Base-by-base conservation (phyloP, 2,888 invertebrate species). In the Heliconius erato region DNA sequence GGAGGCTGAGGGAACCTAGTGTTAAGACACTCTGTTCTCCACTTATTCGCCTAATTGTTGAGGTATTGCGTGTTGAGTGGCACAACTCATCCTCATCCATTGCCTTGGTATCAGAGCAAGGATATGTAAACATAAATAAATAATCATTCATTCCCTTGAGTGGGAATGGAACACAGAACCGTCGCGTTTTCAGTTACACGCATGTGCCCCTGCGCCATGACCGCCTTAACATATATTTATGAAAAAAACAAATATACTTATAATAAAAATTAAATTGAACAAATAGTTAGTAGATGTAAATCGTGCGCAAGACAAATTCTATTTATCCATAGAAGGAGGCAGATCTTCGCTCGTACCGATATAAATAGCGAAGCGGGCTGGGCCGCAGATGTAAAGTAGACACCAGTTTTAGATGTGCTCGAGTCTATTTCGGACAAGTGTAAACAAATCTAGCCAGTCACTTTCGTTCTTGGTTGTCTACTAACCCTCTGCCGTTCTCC, bases 391-490 rank as follows among this genome's bases (percentile, higher is more conserved):
- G 92, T 92, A 91, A 92, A 93, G 92, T 93, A 92, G 94, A 94
- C 94, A 94, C 93, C 91, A 93, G 94, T 94, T 95, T 93, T 94
- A 94, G 93, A 92, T 92, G 92, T 92, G 93, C 90, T 90, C 89
- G 91, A 88, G 89, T 93, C 93, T 95, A 95, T 95, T 94, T 94
- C 89, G 90, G 94, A 94, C 94, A 92, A 93, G 93, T 94, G 94
- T 94, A 93, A 94, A 95, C 95, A 95, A 95, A 94, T 95, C 93
- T 93, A 93, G 90, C 91, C 88, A 91, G 91, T 92, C 91, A 94
- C 94, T 95, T 94, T 95, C 94, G 91, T 93, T 90, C 88, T 89
- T 88, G 89, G 89, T 91, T 93, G 94, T 94, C 93, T 28, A 93
- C 94, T 95, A 92, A 90, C 90, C 85, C 86, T 83, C 84, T 82